Conservation (phyloP, 2,113 vertebrate species). For the Bambusicola thoracicus region DNA sequence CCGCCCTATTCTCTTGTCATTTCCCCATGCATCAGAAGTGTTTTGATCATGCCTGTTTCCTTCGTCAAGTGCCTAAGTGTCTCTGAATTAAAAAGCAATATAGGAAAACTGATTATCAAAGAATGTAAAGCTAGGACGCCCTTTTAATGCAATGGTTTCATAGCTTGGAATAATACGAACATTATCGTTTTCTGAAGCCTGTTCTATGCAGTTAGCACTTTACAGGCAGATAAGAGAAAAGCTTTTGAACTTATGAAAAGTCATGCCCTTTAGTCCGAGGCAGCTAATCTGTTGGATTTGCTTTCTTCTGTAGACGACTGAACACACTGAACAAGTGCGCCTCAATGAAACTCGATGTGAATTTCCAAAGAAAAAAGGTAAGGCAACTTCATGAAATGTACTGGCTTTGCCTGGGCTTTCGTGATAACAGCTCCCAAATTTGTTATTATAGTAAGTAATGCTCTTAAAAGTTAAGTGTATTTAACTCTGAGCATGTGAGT, state of each 20-base stretch:
- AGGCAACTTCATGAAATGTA: constrained; percentile 49
- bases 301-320: constrained; percentile 87
- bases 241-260: constrained; percentile 25
- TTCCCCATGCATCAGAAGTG: neutral
- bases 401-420: neutral
- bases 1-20: neutral
- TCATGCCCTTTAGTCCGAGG: constrained; percentile 28
- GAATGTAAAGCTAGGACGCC: neutral
- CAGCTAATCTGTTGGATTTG: constrained; percentile 66
- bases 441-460: neutral
- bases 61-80: neutral
- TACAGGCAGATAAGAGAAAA: constrained; percentile 34
- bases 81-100: neutral
- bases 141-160: neutral
- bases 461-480: constrained; percentile 1
- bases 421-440: neutral
- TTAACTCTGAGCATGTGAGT: neutral
- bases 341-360: constrained; percentile 99
- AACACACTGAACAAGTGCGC: constrained; percentile 97
- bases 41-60: neutral
- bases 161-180: neutral
- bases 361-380: constrained; percentile 96
- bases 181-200: neutral
- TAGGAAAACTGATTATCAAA: neutral
- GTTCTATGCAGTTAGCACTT: neutral